Evolutionary conservation across 2,113 vertebrate genomes (phyloP).

Genomic region (Thamnaconus septentrionalis): DNA sequence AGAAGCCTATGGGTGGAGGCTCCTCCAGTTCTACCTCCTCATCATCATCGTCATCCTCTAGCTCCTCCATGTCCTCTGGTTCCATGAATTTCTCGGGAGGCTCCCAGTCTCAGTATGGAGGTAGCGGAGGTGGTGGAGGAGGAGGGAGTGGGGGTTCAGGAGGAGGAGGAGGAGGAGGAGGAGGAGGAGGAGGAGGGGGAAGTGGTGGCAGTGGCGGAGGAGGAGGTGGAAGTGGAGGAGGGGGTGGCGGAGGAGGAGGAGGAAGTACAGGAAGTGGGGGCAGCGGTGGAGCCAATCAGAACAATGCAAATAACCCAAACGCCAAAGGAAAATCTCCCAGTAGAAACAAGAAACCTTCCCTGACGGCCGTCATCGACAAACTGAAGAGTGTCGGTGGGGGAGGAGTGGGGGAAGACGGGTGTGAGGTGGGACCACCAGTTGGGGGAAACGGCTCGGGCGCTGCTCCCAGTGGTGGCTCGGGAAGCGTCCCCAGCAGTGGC

Average conservation of each 20-base stretch:
- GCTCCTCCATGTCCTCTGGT: constrained; percentile 62
- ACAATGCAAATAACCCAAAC: constrained; percentile 82
- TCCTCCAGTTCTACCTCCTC: constrained; percentile 76
- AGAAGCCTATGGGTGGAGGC: constrained; percentile 80
- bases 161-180: constrained; percentile 72
- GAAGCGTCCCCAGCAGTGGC: constrained; percentile 70
- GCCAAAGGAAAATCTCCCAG: constrained; percentile 97
- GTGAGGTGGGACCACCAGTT: constrained; percentile 80
- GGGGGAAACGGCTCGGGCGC: constrained; percentile 77
- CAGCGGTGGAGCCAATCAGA: constrained; percentile 80
- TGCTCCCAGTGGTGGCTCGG: constrained; percentile 78
- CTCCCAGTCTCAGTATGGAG: constrained; percentile 84
- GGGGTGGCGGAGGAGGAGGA: constrained; percentile 71
- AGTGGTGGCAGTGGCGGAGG: constrained; percentile 66
- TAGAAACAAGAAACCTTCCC: constrained; percentile 97
- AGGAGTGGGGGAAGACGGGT: constrained; percentile 85
- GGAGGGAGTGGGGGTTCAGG: constrained; percentile 76
- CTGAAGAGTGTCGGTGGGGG: constrained; percentile 95
- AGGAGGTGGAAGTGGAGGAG: constrained; percentile 76
- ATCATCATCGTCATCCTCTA: constrained; percentile 78
- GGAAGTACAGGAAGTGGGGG: constrained; percentile 81
- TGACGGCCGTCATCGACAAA: constrained; percentile 97
- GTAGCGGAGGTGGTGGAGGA: constrained; percentile 81
- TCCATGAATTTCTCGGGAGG: constrained; percentile 80
- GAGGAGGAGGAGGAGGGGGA: constrained; percentile 73